A percentile compares a stretch with the other conserved stretches of the same genome.
phyloP scores from a whole-genome alignment of 2,797 vertebrate species.

The Melanotaenia trifasciata region DNA sequence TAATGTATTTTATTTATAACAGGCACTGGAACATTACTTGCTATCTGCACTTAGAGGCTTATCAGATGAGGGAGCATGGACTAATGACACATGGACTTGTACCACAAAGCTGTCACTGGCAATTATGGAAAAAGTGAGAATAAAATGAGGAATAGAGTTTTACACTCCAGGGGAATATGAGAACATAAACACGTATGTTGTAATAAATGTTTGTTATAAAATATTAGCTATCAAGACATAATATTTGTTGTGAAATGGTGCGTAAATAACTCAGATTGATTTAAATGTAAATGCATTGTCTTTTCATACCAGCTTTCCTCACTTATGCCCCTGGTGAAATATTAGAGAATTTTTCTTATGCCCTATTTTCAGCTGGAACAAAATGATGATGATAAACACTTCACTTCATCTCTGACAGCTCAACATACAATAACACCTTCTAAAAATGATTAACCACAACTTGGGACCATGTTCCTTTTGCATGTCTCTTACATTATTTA shows the following conservation, averaged over 20 bases:
- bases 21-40: constrained; percentile 43
- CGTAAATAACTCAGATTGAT: not conserved
- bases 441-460: not conserved
- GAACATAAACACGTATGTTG: not conserved
- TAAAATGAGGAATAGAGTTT: constrained; percentile 35
- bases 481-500: constrained; percentile 14
- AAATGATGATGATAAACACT: not conserved
- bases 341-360: constrained; percentile 3
- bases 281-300: constrained; percentile 8
- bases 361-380: constrained; percentile 9
- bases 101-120: constrained; percentile 46
- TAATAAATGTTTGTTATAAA: not conserved
- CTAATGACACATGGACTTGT: constrained; percentile 59
- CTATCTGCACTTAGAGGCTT: constrained; percentile 53
- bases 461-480: constrained; percentile 3
- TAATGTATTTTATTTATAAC: constrained; percentile 70
- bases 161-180: constrained; percentile 23
- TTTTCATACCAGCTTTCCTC: not conserved
- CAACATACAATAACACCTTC: not conserved
- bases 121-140: constrained; percentile 41
- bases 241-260: not conserved
- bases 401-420: not conserved
- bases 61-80: constrained; percentile 39
- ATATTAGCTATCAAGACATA: not conserved
- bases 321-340: not conserved